A percentile compares a stretch with the other conserved stretches of the same genome.
phyloP scores from a whole-genome alignment of 2,113 vertebrate genomes.

The Vanacampus margaritifer region DNA sequence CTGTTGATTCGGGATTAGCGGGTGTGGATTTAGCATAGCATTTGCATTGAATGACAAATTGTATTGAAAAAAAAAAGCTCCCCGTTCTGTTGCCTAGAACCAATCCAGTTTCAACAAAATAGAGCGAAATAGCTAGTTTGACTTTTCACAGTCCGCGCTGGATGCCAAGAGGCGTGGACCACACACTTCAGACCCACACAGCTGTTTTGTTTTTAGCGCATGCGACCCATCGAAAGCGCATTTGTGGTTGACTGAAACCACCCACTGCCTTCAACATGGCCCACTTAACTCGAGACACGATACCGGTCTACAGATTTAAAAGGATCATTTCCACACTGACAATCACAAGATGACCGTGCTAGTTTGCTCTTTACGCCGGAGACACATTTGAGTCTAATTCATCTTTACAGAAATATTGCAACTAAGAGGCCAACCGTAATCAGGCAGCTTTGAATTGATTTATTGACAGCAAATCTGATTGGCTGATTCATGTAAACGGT shows the following conservation, averaged over 20 bases:
- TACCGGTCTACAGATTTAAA: slow-evolving; percentile 36
- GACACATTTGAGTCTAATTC: slow-evolving; percentile 31
- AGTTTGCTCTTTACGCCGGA: slow-evolving; percentile 30
- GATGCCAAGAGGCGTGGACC: slow-evolving; percentile 17
- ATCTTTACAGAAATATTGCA: slow-evolving; percentile 31
- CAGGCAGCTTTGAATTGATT: slow-evolving; percentile 28
- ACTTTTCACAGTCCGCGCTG: background rate
- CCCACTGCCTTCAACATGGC: slow-evolving; percentile 14
- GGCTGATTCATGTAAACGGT: background rate
- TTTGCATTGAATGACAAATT: background rate
- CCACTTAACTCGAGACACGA: background rate
- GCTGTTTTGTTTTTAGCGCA: slow-evolving; percentile 33
- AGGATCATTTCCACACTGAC: slow-evolving; percentile 46
- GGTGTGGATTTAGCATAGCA: too few species aligned
- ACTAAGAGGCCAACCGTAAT: slow-evolving; percentile 18
- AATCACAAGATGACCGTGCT: slow-evolving; percentile 34
- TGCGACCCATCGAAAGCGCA: slow-evolving; percentile 23
- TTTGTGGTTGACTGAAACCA: slow-evolving; percentile 31
- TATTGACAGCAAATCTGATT: slow-evolving; percentile 21
- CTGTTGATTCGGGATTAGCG: too few species aligned
- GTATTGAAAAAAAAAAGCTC: background rate
- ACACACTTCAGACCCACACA: slow-evolving; percentile 32
- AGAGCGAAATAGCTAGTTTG: background rate
- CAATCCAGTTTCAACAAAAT: background rate
- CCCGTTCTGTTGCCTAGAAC: background rate